These are phyloP conservation scores for Teinopalpus imperialis DNA, from an alignment of 2,888 invertebrate genomes.

Conservation along the genomic window DNA sequence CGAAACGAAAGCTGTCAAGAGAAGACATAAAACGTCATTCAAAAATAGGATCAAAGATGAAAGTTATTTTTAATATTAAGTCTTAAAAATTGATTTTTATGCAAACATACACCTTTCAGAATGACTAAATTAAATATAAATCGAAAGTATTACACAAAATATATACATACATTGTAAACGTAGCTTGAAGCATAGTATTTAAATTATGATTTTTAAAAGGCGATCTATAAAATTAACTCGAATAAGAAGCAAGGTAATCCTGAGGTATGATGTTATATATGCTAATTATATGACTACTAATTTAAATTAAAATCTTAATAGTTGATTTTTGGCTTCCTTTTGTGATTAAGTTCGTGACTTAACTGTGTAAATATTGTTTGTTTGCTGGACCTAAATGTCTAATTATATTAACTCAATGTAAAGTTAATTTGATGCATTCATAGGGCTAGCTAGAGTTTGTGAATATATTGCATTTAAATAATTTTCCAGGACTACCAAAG, in stretches of 20 bases:
- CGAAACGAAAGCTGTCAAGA: constrained; percentile 26
- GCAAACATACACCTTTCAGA: constrained; percentile 38
- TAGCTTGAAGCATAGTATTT: constrained; percentile 51
- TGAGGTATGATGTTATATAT: constrained; percentile 55
- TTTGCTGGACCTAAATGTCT: constrained; percentile 5
- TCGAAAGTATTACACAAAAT: constrained; percentile 41
- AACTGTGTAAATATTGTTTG: constrained; percentile 33
- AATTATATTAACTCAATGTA: constrained; percentile 11
- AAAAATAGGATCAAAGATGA: constrained; percentile 75
- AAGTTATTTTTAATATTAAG: constrained; percentile 74
- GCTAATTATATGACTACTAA: constrained; percentile 31
- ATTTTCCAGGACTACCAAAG: constrained; percentile 53
- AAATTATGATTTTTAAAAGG: constrained; percentile 76
- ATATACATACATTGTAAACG: constrained; percentile 43
- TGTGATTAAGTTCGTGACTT: constrained; percentile 60
- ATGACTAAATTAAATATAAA: constrained; percentile 46
- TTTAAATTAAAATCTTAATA: constrained; percentile 8
- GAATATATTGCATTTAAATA: background rate
- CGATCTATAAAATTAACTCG: constrained; percentile 65
- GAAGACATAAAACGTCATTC: constrained; percentile 46
- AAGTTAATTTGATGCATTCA: background rate
- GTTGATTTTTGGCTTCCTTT: constrained; percentile 32
- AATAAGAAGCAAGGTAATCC: constrained; percentile 61
- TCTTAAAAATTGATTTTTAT: constrained; percentile 46
- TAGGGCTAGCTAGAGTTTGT: background rate